A percentile compares a stretch with the other conserved stretches of the same genome.
phyloP scores from a whole-genome alignment of 1,140 invertebrate genomes.

The Aphelinus certus region DNA sequence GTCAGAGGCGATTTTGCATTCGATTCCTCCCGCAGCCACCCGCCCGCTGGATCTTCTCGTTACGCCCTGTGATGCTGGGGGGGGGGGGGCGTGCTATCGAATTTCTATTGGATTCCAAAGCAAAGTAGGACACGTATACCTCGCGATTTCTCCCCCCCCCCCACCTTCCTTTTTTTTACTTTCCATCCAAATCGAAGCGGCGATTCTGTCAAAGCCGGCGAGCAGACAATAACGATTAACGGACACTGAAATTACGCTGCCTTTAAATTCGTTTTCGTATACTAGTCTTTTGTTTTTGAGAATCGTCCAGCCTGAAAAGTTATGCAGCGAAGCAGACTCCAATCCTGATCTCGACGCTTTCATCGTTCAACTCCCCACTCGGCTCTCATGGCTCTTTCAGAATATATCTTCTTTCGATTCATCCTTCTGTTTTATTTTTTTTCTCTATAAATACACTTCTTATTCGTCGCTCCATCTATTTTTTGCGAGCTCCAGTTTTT shows the following conservation, averaged over 20 bases:
- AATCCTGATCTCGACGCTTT: not conserved
- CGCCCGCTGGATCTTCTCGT: too few relatives aligned
- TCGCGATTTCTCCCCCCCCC: not conserved
- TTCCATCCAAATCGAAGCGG: slow-evolving; percentile 26
- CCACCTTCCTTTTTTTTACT: slow-evolving; percentile 5
- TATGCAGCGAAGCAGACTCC: too few relatives aligned
- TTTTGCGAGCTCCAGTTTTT: too few relatives aligned
- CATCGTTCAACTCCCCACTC: slow-evolving; percentile 9
- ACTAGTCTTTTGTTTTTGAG: not conserved
- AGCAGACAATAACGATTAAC: slow-evolving; percentile 24
- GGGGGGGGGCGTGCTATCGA: slow-evolving; percentile 11
- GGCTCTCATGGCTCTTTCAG: slow-evolving; percentile 4
- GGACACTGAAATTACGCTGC: slow-evolving; percentile 13
- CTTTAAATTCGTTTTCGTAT: not conserved
- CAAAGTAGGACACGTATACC: slow-evolving; percentile 29
- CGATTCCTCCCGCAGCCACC: too few relatives aligned
- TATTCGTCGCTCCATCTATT: too few relatives aligned
- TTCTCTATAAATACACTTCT: too few relatives aligned
- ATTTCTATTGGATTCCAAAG: slow-evolving; percentile 29
- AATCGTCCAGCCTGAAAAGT: not conserved
- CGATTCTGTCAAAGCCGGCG: slow-evolving; percentile 15
- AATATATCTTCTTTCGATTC: not conserved
- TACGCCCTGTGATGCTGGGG: not conserved
- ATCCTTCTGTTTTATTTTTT: too few relatives aligned
- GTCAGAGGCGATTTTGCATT: too few relatives aligned